Conservation (phyloP, 1,140 invertebrate genomes). For the Diabrotica undecimpunctata region DNA sequence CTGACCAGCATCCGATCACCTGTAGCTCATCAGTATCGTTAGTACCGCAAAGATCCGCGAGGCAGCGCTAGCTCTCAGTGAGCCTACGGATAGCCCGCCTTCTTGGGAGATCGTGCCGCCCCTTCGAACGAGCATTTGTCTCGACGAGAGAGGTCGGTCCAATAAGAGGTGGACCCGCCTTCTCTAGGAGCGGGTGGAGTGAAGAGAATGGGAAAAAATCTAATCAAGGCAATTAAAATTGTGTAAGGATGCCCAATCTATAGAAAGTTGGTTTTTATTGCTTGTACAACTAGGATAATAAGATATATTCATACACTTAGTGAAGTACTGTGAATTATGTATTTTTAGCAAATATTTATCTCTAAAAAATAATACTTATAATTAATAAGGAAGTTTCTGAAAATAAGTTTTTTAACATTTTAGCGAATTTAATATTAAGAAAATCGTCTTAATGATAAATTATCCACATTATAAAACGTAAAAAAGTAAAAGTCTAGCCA, state of each 20-base stretch:
- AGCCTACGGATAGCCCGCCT: background rate
- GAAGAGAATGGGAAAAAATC: slow-evolving; percentile 8
- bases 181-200: background rate
- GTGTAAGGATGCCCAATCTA: slow-evolving; percentile 6
- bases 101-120: background rate
- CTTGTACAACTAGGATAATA: no score
- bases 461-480: no score
- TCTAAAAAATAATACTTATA: no score
- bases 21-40: slow-evolving; percentile 9
- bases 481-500: no score
- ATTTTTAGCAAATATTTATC: no score
- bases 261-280: no score
- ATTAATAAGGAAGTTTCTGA: no score
- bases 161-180: background rate
- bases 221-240: slow-evolving; percentile 14
- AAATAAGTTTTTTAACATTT: no score
- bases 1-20: slow-evolving; percentile 22
- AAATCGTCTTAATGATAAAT: no score
- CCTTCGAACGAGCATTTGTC: background rate
- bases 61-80: slow-evolving; percentile 17
- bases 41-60: background rate
- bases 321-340: no score
- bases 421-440: no score
- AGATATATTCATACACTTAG: no score
- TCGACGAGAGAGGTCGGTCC: background rate